Evolutionary conservation across 2,797 vertebrate genomes (phyloP), one percentile per base, ranked within the genome.

Genomic region (Pelodytes ibericus): DNA sequence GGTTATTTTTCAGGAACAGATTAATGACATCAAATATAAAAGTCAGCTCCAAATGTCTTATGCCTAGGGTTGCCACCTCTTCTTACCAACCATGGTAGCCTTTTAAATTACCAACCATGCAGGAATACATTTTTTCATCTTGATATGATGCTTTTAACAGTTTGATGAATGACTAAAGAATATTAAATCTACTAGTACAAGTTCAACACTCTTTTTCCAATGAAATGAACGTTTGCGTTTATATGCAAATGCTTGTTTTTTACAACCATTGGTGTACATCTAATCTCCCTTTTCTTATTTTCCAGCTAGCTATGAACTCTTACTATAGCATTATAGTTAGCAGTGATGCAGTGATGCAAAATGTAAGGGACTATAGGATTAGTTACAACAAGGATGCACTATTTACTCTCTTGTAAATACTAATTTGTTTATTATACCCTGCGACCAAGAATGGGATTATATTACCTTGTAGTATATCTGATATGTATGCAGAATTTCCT

Each of bases 221-320:
- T 36, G 33, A 51, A 67, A 29, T 16, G 15, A 49, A 49, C n/a
- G 36, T 24, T 47, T 10, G 8, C 26, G 41, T 15, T 27, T 47
- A 47, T 66, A 36, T 39, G 41, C 5, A 51, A 49, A 30, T 39
- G 29, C 41, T 49, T 36, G 33, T 36, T 36, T 66, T 49, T 64
- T 66, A 24, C 24, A 66, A 27, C 26, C 29, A 66, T 26, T 66
- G 47, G n/a, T 47, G 63, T 41, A 36, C 44, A 49, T 13, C n/a
- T 66, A 66, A 26, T 30, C 3, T 30, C 26, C 11, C 41, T 44
- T 8, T 20, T 53, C 22, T 53, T 20, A 16, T 22, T 53, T 53
- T 22, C 49, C 20, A 22, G 6, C 3, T 5, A 53, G 49, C 41
- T 44, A 16, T 66, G 36, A 36, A 36, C 39, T n/a, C n/a, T 51